Conservation (phyloP, 2,113 vertebrate species). For the Acanthisitta chloris region DNA sequence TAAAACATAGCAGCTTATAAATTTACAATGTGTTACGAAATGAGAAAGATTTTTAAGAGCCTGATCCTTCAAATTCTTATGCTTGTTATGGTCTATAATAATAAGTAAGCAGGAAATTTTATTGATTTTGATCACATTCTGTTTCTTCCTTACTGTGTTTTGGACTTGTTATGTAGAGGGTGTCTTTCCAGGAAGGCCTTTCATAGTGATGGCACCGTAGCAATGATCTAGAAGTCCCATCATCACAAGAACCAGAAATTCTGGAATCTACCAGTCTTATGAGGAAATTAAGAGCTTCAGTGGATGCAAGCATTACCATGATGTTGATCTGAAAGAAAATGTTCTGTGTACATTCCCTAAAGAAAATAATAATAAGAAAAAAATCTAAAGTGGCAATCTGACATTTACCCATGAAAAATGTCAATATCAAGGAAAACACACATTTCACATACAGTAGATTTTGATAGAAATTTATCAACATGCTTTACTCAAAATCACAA, state of each 20-base stretch:
- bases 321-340: not conserved
- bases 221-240: not conserved
- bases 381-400: not conserved
- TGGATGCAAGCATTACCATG: not conserved
- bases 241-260: not conserved
- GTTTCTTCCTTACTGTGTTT: not conserved
- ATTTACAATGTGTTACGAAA: not conserved
- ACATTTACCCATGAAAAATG: not conserved
- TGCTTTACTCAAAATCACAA: not conserved
- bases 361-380: not conserved
- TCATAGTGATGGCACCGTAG: not conserved
- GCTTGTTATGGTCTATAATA: not conserved
- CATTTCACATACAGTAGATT: not conserved
- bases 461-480: not conserved
- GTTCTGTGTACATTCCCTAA: not conserved
- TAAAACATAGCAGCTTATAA: not conserved
- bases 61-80: not conserved
- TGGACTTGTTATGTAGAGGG: not conserved
- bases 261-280: not conserved
- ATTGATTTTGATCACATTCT: not conserved
- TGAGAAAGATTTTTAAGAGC: not conserved
- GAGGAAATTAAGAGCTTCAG: not conserved
- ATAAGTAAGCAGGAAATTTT: not conserved
- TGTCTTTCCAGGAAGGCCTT: not conserved
- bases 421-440: not conserved